Conservation (phyloP, 2,797 vertebrate species). For the Malurus leucopterus region DNA sequence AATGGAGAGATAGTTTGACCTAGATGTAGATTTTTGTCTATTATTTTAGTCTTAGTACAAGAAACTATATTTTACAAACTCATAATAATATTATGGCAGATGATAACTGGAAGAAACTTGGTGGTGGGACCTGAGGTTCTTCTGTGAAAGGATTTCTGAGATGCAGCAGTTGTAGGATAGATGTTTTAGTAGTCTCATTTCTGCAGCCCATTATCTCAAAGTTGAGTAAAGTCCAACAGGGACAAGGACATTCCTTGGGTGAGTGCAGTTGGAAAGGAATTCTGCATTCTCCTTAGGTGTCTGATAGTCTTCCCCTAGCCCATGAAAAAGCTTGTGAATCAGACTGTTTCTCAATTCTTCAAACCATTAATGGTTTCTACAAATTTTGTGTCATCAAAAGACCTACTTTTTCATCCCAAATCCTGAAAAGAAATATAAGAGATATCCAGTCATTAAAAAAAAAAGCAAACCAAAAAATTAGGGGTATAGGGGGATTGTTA, state of each 20-base stretch:
- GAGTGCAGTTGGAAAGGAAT: not conserved
- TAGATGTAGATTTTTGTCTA: not conserved
- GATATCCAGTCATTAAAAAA: not conserved
- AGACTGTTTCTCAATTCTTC: not conserved
- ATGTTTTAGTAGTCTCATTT: not conserved
- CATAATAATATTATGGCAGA: not conserved
- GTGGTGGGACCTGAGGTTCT: not conserved
- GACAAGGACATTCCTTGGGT: not conserved
- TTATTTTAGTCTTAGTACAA: not conserved
- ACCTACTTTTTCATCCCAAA: not conserved
- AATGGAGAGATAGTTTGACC: not conserved
- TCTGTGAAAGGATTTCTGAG: not conserved
- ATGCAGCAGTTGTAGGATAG: not conserved
- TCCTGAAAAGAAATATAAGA: not conserved
- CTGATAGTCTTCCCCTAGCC: not conserved
- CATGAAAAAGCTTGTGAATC: not conserved
- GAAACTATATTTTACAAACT: not conserved
- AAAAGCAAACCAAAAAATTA: not conserved
- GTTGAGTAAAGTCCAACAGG: not conserved
- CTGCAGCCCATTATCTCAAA: not conserved
- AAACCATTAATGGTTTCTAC: not conserved
- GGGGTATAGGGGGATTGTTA: not conserved
- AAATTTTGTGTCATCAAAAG: not conserved
- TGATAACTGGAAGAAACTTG: not conserved
- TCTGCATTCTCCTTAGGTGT: not conserved